phyloP scores from a whole-genome alignment of 2,113 vertebrate genomes.

The Nipponia nippon region DNA sequence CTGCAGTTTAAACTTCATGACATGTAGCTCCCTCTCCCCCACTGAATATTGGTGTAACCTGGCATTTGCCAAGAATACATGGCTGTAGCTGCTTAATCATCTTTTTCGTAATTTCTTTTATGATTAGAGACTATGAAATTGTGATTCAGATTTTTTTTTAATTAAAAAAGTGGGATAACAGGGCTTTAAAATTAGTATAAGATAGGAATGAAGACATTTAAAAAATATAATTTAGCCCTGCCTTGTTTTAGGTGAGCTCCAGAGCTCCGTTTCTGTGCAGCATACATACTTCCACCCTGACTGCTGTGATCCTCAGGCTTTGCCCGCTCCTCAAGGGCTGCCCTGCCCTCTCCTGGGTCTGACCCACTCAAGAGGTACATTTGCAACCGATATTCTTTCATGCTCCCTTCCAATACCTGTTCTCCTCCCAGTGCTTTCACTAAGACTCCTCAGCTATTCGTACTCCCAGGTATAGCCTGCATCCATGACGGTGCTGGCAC shows the following conservation, averaged over 20 bases:
- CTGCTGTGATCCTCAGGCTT: fast-evolving
- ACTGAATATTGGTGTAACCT: neutral
- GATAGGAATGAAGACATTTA: neutral
- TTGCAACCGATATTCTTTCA: neutral
- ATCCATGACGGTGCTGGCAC: neutral
- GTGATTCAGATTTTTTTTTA: neutral
- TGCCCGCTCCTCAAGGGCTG: neutral
- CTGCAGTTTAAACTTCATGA: neutral
- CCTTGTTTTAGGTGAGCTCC: neutral
- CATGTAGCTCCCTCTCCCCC: neutral
- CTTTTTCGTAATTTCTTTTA: neutral
- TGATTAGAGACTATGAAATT: neutral
- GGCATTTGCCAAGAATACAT: neutral
- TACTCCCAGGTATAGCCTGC: neutral
- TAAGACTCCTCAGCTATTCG: neutral
- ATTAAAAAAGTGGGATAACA: neutral
- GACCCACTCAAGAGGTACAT: neutral
- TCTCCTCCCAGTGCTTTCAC: neutral
- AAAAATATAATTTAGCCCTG: neutral
- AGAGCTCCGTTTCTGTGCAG: neutral
- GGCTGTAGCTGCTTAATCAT: neutral
- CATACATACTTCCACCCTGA: neutral
- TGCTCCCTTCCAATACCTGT: neutral
- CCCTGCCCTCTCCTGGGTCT: neutral
- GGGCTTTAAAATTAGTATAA: neutral